These are phyloP conservation scores for Pharmacophagus antenor DNA, from an alignment of 2,888 invertebrate species.

Conservation along the genomic window DNA sequence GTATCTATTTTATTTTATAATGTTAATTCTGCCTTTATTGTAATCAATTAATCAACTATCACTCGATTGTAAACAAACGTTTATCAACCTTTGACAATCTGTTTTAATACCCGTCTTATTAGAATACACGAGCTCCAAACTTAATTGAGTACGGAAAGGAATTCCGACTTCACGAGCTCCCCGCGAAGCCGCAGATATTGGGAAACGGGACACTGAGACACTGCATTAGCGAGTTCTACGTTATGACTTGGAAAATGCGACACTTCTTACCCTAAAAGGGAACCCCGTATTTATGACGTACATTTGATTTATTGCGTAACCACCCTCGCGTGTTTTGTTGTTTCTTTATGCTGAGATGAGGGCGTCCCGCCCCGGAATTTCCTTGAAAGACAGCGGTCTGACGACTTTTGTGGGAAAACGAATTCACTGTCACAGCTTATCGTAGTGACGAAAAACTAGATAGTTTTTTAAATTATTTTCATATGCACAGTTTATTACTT, in stretches of 20 bases:
- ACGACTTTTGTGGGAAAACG: constrained; percentile 7
- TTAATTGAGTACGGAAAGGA: constrained; percentile 50
- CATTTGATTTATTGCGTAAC: constrained; percentile 58
- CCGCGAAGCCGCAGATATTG: constrained; percentile 35
- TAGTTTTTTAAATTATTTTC: constrained; percentile 3
- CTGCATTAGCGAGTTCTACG: constrained; percentile 53
- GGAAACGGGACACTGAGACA: constrained; percentile 42
- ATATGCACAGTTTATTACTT: neutral
- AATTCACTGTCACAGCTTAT: neutral
- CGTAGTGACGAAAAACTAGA: constrained; percentile 1
- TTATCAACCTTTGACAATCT: constrained; percentile 31
- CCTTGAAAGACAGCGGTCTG: constrained; percentile 8
- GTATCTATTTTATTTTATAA: too few species aligned
- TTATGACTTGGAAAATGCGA: constrained; percentile 66
- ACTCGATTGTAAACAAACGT: constrained; percentile 12
- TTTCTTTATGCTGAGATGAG: constrained; percentile 33
- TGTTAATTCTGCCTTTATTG: neutral
- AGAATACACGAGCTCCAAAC: constrained; percentile 48
- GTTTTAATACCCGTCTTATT: constrained; percentile 37
- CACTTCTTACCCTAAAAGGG: constrained; percentile 57
- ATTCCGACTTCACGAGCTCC: constrained; percentile 35
- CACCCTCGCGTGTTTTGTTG: constrained; percentile 57
- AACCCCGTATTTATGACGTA: constrained; percentile 58
- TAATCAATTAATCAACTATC: constrained; percentile 9
- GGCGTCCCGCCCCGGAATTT: constrained; percentile 8